Evolutionary conservation across 1,140 invertebrate species (phyloP), one percentile per base, ranked within the genome.

Genomic region (Vanessa tameamea): DNA sequence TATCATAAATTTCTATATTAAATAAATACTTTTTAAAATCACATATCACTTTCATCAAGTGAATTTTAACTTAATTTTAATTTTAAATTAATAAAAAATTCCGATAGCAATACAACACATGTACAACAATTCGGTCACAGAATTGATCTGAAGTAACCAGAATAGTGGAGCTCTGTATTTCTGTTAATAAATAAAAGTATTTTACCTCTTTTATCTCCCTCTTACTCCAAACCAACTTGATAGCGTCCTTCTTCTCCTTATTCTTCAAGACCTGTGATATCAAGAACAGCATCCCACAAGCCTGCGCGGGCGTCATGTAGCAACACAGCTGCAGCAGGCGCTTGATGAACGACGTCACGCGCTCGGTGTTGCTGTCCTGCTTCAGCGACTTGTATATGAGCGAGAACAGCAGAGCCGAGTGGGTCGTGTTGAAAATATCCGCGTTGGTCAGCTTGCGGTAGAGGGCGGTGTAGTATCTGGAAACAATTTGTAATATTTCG

Each of bases 261-360:
- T 83, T 84, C 70, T 87, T 91, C 37, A 91, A 59, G 0, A 98
- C 91, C 92, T 97, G 95, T 0, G 96, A 97, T n/a, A 98, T 89
- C 1, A 97, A 84, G 81, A 96, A 96, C n/a, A 98, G 87, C 69
- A 96, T 95, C 53, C 95, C 97, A 87, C 97, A 97, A 0, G 95
- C 92, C 87, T 97, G 94, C 57, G 94, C 94, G 64, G 94, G 94
- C 15, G 93, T 83, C 85, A 92, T 93, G 67, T 94, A 92, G 23
- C 86, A 80, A 63, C 93, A 93, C 77, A 97, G 92, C 93, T 99
- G 98, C 50, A 99, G 93, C 50, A 99, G 90, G 71, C 99, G 92
- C 93, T 99, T 99, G 2, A 98, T 92, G 89, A 99, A 99, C 11
- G 97, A 96, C 87, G 95, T 95, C 0, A 97, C 94, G 70, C 99